Evolutionary conservation across 2,888 invertebrate genomes (phyloP).

Genomic region (Prosapia bicincta): DNA sequence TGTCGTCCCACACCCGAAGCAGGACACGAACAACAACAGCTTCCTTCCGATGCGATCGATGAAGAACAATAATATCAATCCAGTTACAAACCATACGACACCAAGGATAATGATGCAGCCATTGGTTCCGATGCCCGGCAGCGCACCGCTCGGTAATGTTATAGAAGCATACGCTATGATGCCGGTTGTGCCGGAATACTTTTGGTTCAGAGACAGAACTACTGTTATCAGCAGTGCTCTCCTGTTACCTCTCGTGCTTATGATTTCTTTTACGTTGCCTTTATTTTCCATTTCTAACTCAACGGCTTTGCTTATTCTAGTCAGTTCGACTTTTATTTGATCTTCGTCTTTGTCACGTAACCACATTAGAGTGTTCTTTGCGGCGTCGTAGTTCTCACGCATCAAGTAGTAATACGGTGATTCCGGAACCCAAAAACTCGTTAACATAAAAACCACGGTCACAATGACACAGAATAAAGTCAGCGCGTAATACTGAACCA

Average conservation of each 20-base stretch:
- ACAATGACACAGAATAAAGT: slow-evolving; percentile 49
- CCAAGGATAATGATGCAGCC: slow-evolving; percentile 57
- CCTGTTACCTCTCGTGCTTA: slow-evolving; percentile 55
- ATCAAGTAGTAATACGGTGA: slow-evolving; percentile 59
- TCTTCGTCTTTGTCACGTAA: slow-evolving; percentile 30
- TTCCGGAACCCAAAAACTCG: slow-evolving; percentile 58
- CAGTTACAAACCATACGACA: slow-evolving; percentile 56
- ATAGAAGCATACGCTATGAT: slow-evolving; percentile 58
- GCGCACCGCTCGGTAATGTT: slow-evolving; percentile 55
- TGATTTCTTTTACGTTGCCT: slow-evolving; percentile 53
- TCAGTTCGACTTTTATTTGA: slow-evolving; percentile 35
- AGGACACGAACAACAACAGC: slow-evolving; percentile 57
- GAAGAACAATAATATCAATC: slow-evolving; percentile 50
- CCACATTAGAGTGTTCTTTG: slow-evolving; percentile 43
- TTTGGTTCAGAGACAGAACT: slow-evolving; percentile 56
- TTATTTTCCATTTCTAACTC: slow-evolving; percentile 48
- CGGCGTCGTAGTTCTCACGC: slow-evolving; percentile 49
- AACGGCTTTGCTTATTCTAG: slow-evolving; percentile 42
- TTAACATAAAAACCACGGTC: slow-evolving; percentile 50
- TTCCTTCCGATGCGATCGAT: slow-evolving; percentile 64
- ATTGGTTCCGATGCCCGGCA: slow-evolving; percentile 50
- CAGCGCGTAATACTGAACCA: slow-evolving; percentile 45
- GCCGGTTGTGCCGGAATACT: slow-evolving; percentile 62
- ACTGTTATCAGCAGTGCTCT: slow-evolving; percentile 58
- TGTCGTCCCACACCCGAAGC: slow-evolving; percentile 27